Conservation (phyloP, 2,113 vertebrate species). For the Oreochromis spilurus region DNA sequence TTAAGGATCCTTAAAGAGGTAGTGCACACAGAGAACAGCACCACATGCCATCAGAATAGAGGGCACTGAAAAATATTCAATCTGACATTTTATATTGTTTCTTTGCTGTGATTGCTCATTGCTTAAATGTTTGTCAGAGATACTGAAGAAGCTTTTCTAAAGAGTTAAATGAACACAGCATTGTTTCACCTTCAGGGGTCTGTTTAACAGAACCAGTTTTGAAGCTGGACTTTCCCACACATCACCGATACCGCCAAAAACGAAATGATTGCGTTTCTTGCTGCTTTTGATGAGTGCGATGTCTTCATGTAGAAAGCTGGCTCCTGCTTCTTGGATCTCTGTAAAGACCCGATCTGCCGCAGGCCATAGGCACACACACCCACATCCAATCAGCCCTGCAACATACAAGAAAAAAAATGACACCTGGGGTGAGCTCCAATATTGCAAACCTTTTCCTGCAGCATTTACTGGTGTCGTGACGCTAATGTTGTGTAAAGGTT, state of each 20-base stretch:
- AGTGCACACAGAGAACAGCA: neutral
- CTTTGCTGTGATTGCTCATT: neutral
- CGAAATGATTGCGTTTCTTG: neutral
- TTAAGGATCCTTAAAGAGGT: neutral
- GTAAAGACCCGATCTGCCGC: neutral
- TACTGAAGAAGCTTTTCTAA: neutral
- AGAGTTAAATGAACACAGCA: neutral
- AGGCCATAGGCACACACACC: neutral
- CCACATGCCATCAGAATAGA: neutral
- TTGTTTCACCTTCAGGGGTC: neutral
- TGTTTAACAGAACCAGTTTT: neutral
- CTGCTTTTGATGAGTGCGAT: neutral
- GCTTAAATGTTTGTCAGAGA: neutral
- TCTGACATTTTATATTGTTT: neutral
- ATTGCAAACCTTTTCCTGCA: neutral
- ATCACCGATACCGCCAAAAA: neutral
- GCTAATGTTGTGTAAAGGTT: neutral
- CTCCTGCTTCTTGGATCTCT: neutral
- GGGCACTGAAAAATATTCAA: neutral
- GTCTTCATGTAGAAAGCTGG: neutral
- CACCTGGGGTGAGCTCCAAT: neutral
- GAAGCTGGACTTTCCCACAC: neutral
- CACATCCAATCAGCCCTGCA: neutral
- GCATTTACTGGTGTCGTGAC: neutral
- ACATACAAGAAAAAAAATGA: neutral